Base-by-base conservation (phyloP, 2,113 vertebrate species). In the Microtus montanus region DNA sequence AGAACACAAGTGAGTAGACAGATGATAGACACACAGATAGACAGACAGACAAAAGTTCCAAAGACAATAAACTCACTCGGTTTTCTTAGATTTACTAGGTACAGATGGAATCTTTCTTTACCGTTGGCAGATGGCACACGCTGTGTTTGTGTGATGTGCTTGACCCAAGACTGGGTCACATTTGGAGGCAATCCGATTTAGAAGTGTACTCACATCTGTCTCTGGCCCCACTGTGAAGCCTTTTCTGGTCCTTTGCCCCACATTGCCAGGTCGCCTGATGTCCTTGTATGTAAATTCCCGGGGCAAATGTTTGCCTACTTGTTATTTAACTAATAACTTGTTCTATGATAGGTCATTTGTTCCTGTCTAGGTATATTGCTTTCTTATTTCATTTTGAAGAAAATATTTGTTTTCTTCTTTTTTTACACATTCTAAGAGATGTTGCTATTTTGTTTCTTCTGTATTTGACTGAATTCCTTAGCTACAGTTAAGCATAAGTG, bases 361-460 rank as follows among this genome's bases (percentile, higher is more conserved):
- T 95, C 84, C 63, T 41, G 33, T 86, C 68, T 89, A 11, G 47
- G 54, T 41, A 20, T 91, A 92, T 84, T 86, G 61, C 87, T 30
- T 66, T 66, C 83, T 86, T 47, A 63, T 63, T 83, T 83, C 58
- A 83, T 13, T 47, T 35, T 33, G 28, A 44, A 86, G 41, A 86
- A 85, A 85, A 24, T 12, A 38, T 11, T 82, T 82, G 35, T 35
- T 79, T 54, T 33, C 30, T 49, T 35, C 4, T 86, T 86, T 35
- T 52, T 78, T 68, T 49, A 86, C 11, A 35, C 6, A 20, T 44
- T 38, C 38, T 41, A 68, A 44, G 63, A 64, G 14, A 22, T 22
- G 26, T 66, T 64, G 30, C 7, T 12, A 1, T 8, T 61, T 38
- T 38, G 28, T 17, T 12, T 17, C 9, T 44, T 68, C 26, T 8